These are phyloP conservation scores for Rhabdophis nuchalis DNA, from an alignment of 2,797 vertebrate species.

Conservation along the genomic window DNA sequence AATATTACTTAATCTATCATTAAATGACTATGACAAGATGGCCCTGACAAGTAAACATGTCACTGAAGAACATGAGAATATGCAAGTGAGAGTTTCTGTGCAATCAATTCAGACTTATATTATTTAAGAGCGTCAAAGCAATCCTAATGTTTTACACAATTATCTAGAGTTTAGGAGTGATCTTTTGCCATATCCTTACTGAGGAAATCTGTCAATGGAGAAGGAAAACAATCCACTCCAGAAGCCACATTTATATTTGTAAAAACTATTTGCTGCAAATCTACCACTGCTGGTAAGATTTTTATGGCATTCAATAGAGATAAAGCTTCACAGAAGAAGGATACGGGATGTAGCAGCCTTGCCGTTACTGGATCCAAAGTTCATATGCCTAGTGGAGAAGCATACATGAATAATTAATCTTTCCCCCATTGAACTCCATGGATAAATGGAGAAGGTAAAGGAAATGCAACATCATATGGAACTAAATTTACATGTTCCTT, in stretches of 20 bases:
- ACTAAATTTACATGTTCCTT: background rate
- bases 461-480: background rate
- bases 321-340: background rate
- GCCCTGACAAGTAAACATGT: conserved; percentile 40
- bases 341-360: background rate
- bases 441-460: background rate
- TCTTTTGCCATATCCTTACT: background rate
- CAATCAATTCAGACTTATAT: background rate
- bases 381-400: background rate
- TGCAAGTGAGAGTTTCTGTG: background rate
- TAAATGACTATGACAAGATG: conserved; percentile 51
- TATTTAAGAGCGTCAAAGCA: background rate
- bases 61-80: background rate
- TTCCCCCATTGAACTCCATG: background rate
- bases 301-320: background rate
- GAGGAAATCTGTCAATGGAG: background rate
- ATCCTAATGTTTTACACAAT: background rate
- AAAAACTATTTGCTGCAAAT: background rate
- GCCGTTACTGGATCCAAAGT: background rate
- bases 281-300: background rate
- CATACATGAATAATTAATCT: background rate
- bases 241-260: background rate
- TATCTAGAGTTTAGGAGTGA: background rate
- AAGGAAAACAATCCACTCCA: background rate
- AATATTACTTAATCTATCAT: conserved; percentile 56